Percentiles rank a stretch among this genome's conserved stretches.
These are phyloP conservation scores for Hipparchia semele DNA, from an alignment of 2,888 invertebrate genomes.

Conservation along the genomic window DNA sequence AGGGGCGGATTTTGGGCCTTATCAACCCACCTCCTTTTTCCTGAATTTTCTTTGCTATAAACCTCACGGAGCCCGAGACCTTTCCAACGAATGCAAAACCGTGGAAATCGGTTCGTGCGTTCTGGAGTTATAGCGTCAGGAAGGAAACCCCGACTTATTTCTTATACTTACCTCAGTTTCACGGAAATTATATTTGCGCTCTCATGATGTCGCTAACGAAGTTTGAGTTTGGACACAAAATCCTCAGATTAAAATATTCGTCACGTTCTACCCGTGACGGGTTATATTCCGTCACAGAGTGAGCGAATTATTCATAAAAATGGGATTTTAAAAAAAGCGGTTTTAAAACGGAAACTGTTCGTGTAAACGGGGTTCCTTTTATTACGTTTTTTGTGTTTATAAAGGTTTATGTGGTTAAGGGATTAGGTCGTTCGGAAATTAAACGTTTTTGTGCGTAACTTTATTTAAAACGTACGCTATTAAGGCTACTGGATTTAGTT, in stretches of 20 bases:
- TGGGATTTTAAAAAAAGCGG: constrained; percentile 1
- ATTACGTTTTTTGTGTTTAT: neutral
- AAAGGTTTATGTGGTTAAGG: neutral
- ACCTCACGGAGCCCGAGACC: no score
- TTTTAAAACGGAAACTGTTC: constrained; percentile 6
- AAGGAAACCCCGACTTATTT: no score
- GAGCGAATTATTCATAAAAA: constrained; percentile 11
- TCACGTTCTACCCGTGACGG: neutral
- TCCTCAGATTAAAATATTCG: constrained; percentile 1
- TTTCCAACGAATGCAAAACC: no score
- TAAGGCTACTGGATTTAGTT: no score
- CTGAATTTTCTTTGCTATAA: no score
- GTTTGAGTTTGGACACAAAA: neutral
- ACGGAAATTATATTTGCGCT: no score
- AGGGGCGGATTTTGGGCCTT: no score
- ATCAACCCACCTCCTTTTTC: no score
- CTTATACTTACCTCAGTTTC: no score
- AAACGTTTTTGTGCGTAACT: neutral
- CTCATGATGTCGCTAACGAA: neutral
- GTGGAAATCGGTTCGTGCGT: no score
- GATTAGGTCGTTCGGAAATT: neutral
- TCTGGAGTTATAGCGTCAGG: no score
- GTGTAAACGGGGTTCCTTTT: constrained; percentile 1
- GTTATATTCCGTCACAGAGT: neutral
- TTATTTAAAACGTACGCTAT: neutral